Evolutionary conservation across 1,140 invertebrate species (phyloP).

Genomic region (Pogonomyrmex californicus): DNA sequence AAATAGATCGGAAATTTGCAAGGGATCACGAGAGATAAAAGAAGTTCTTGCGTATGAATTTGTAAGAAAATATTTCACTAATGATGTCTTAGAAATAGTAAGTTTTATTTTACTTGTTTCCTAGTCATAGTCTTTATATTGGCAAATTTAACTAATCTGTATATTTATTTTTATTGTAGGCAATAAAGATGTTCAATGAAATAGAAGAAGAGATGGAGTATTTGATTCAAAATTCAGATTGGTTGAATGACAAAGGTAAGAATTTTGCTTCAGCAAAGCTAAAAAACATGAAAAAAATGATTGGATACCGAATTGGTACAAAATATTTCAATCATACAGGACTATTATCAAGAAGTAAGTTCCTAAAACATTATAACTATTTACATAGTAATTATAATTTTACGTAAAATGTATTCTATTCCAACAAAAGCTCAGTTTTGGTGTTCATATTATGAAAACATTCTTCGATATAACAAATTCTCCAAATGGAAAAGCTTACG

Average conservation of each 20-base stretch:
- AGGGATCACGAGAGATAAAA: background rate
- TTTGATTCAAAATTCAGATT: constrained; percentile 55
- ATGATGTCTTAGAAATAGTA: background rate
- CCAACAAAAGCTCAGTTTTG: constrained; percentile 35
- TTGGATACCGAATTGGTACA: constrained; percentile 68
- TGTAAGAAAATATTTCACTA: constrained; percentile 36
- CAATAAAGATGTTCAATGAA: constrained; percentile 63
- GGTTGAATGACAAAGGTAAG: constrained; percentile 61
- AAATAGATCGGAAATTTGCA: background rate
- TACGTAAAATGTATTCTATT: constrained; percentile 18
- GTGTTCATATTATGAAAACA: constrained; percentile 50
- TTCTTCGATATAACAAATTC: constrained; percentile 35
- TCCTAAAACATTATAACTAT: background rate
- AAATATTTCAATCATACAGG: constrained; percentile 58
- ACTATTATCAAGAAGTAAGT: constrained; percentile 65
- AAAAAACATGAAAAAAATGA: constrained; percentile 49
- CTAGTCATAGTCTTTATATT: background rate
- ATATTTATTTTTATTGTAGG: constrained; percentile 37
- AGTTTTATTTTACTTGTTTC: constrained; percentile 9
- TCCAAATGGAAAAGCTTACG: constrained; percentile 19
- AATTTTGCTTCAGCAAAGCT: constrained; percentile 66
- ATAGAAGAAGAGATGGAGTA: constrained; percentile 63
- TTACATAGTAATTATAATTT: background rate
- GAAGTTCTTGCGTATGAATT: constrained; percentile 33
- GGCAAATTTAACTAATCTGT: background rate